Evolutionary conservation across 2,888 invertebrate species (phyloP).

Genomic region (Limnephilus lunatus): DNA sequence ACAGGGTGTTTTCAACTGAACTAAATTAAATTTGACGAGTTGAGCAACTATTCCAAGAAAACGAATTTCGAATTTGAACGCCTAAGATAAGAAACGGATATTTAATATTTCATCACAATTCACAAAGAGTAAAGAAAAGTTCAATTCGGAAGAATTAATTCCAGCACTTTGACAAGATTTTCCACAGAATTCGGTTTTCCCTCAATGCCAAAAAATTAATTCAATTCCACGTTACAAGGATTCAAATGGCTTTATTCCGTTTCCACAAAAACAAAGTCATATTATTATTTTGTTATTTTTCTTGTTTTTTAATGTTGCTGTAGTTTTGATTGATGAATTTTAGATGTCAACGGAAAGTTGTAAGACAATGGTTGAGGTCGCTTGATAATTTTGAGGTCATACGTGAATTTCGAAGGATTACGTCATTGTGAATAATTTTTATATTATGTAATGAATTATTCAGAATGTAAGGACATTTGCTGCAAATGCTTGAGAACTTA

Average conservation of each 20-base stretch:
- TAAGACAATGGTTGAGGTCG: neutral
- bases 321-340: neutral
- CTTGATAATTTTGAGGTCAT: neutral
- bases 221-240: neutral
- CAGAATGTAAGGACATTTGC: neutral
- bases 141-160: neutral
- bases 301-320: neutral
- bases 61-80: neutral
- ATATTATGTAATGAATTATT: neutral
- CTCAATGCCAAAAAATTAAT: slow-evolving; percentile 23
- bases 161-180: slow-evolving; percentile 11
- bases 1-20: neutral
- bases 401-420: neutral
- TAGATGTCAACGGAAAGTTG: neutral
- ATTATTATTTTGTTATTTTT: neutral
- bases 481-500: neutral
- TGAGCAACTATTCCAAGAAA: neutral
- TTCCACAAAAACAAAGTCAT: neutral
- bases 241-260: neutral
- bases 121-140: neutral
- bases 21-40: neutral
- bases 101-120: neutral
- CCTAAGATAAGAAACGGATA: neutral
- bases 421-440: neutral
- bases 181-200: neutral